These are phyloP conservation scores for Chaetops frenatus DNA, from an alignment of 2,113 vertebrate species.

Conservation along the genomic window DNA sequence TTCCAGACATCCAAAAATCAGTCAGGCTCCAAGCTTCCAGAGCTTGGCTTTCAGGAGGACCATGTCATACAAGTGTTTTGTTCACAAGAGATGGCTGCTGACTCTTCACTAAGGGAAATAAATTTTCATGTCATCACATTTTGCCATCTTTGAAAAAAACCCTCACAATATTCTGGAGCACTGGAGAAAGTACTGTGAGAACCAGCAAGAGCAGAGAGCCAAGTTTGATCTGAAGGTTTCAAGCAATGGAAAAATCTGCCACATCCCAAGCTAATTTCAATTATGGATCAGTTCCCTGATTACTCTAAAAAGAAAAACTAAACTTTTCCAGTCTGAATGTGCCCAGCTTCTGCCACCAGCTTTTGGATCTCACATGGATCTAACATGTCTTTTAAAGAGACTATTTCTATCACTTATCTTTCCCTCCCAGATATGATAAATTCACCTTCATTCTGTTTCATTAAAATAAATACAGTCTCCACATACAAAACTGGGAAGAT, in stretches of 20 bases:
- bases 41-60: not conserved
- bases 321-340: constrained; percentile 35
- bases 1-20: not conserved
- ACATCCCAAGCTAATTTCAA: constrained; percentile 45
- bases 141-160: not conserved
- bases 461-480: not conserved
- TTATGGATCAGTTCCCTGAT: constrained; percentile 51
- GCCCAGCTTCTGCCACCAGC: constrained; percentile 12
- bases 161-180: not conserved
- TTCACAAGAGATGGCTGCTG: not conserved
- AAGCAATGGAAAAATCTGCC: constrained; percentile 47
- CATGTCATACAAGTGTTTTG: not conserved
- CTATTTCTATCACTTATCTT: not conserved
- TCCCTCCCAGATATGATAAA: not conserved
- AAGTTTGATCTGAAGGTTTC: constrained; percentile 33
- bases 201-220: not conserved
- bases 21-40: not conserved
- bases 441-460: not conserved
- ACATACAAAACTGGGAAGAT: not conserved
- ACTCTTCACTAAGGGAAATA: constrained; percentile 26
- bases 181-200: not conserved
- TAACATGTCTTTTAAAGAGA: not conserved
- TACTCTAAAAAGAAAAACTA: not conserved
- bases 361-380: not conserved
- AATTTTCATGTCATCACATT: constrained; percentile 36